Evolutionary conservation across 2,888 invertebrate species (phyloP).

Genomic region (Habrosyne pyritoides): DNA sequence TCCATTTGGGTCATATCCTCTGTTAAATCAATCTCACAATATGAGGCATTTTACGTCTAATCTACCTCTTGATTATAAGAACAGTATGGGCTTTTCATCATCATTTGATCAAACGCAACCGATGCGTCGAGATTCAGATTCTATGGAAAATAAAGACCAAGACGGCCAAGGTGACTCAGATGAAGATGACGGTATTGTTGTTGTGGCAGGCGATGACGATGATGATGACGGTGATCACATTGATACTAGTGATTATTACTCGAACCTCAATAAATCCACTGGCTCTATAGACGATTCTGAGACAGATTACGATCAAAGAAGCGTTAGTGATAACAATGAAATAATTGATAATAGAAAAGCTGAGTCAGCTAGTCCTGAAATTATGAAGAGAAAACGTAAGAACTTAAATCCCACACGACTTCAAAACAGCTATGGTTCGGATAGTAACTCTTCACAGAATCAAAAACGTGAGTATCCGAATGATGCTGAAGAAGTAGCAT

Average conservation of each 20-base stretch:
- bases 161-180: slow-evolving; percentile 87
- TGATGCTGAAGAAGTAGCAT: slow-evolving; percentile 53
- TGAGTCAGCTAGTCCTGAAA: slow-evolving; percentile 78
- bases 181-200: slow-evolving; percentile 90
- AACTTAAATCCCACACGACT: slow-evolving; percentile 94
- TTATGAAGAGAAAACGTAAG: slow-evolving; percentile 93
- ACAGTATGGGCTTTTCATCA: slow-evolving; percentile 65
- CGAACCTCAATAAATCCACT: slow-evolving; percentile 66
- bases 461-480: slow-evolving; percentile 47
- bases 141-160: slow-evolving; percentile 80
- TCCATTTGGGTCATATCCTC: slow-evolving; percentile 90
- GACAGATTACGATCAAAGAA: slow-evolving; percentile 74
- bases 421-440: slow-evolving; percentile 69
- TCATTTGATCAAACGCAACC: slow-evolving; percentile 64
- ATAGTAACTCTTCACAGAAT: slow-evolving; percentile 38
- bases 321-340: slow-evolving; percentile 71
- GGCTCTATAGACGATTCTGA: slow-evolving; percentile 74
- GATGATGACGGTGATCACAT: slow-evolving; percentile 86
- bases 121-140: slow-evolving; percentile 65
- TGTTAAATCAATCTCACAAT: slow-evolving; percentile 88
- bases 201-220: slow-evolving; percentile 91
- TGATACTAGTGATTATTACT: slow-evolving; percentile 74
- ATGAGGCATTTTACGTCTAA: slow-evolving; percentile 82
- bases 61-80: slow-evolving; percentile 79
- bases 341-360: slow-evolving; percentile 72